Evolutionary conservation across 2,113 vertebrate genomes (phyloP), one percentile per base, ranked within the genome.

Genomic region (Paraplagusia blochii): DNA sequence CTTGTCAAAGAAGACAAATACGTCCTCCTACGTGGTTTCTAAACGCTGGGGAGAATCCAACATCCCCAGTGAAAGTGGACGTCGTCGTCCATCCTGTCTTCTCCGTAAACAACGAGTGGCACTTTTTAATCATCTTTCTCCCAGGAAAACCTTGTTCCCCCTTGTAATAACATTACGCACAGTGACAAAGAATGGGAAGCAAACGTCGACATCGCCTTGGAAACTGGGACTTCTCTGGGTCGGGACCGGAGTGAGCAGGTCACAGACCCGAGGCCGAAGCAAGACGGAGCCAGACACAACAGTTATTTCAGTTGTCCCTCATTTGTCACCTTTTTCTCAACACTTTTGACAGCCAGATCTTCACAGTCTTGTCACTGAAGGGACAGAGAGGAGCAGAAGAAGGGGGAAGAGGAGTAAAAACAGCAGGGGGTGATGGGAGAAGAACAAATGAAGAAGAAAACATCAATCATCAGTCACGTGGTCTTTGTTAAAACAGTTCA

Each of bases 351-450:
- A 75, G 66, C 95, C 95, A 97, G 83, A 98, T 89, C 92, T 97
- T 98, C 90, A 97, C 96, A 5, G 91, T 94, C 90, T 91, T 90
- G 91, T 98, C 95, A 1, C 96, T 98, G 68, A 38, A 80, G 69
- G 77, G 46, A 55, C 7, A 73, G 51, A 66, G 48, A 74, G 43
- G 75, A 47, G 54, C 33, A 63, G 59, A 81, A 55, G 67, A 67
- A 73, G 65, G 54, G 43, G 55, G 4, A 70, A 44, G 66, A 47
- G 72, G n/a, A 43, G 13, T n/a, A 14, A 5, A 43, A 87, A 87
- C 42, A 72, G 40, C n/a, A n/a, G n/a, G n/a, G n/a, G n/a, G n/a
- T n/a, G n/a, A n/a, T n/a, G n/a, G n/a, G n/a, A n/a, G n/a, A n/a
- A n/a, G n/a, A n/a, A n/a, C n/a, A n/a, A n/a, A n/a, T n/a, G n/a